A percentile compares a stretch with the other conserved stretches of the same genome.
Evolutionary conservation across 2,113 vertebrate species (phyloP).

Genomic region (Saccopteryx leptura): DNA sequence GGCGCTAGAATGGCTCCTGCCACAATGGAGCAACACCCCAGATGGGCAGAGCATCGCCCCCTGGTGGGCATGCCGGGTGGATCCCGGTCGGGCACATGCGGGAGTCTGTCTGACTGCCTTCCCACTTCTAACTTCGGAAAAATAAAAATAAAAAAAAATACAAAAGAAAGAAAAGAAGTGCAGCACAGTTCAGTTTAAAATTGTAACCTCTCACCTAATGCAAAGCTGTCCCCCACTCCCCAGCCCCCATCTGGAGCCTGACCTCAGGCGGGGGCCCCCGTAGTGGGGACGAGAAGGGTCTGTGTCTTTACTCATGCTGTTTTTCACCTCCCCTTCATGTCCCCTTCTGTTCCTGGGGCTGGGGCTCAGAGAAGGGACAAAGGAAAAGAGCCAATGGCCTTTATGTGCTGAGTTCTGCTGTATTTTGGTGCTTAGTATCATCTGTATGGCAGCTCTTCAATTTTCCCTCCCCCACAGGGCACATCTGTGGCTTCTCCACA

Average conservation of each 20-base stretch:
- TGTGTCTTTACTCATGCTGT: neutral
- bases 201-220: neutral
- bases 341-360: neutral
- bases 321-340: neutral
- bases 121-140: no score
- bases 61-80: no score
- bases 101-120: no score
- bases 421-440: neutral
- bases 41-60: no score
- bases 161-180: neutral
- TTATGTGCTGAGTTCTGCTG: neutral
- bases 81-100: no score
- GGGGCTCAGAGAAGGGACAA: neutral
- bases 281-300: neutral
- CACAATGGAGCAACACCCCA: no score
- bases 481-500: neutral
- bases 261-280: neutral
- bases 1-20: no score
- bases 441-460: neutral
- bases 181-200: neutral
- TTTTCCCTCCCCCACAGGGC: neutral
- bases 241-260: neutral
- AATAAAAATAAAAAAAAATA: no score
- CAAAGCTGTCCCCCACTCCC: neutral
- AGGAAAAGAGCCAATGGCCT: neutral